These are phyloP conservation scores for Myrmecobius fasciatus DNA, from an alignment of 2,113 vertebrate genomes.

Conservation along the genomic window DNA sequence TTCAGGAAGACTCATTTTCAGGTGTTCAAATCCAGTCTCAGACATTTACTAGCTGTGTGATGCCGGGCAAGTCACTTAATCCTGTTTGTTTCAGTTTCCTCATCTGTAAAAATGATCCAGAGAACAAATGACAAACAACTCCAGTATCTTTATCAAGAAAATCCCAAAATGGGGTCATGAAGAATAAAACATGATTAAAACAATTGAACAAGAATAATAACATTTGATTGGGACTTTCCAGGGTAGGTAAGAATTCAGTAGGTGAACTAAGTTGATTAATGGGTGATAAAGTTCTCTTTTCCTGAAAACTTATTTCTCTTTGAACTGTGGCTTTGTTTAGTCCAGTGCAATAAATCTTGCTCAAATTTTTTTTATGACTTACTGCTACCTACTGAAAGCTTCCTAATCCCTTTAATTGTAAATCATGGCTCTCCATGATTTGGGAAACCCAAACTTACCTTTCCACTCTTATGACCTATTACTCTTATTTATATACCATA, in stretches of 20 bases:
- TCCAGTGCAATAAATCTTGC: neutral
- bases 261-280: neutral
- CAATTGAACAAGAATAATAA: too few relatives aligned
- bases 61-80: too few relatives aligned
- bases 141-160: too few relatives aligned
- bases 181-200: too few relatives aligned
- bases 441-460: neutral
- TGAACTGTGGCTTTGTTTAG: neutral
- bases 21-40: too few relatives aligned
- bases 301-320: neutral
- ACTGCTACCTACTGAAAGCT: neutral
- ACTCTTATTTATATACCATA: neutral
- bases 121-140: too few relatives aligned
- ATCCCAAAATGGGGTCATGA: too few relatives aligned
- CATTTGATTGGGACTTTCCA: neutral
- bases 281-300: neutral
- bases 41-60: too few relatives aligned
- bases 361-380: neutral
- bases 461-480: neutral
- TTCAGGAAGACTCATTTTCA: too few relatives aligned
- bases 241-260: neutral
- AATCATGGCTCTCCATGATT: neutral
- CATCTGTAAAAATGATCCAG: too few relatives aligned
- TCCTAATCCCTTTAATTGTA: neutral
- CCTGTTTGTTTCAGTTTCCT: too few relatives aligned